Percentiles rank a stretch among this genome's conserved stretches.
These are phyloP conservation scores for Catostylus mosaicus DNA, from an alignment of 30 jellyfish, hydroid and myxozoan genomes.

Conservation along the genomic window DNA sequence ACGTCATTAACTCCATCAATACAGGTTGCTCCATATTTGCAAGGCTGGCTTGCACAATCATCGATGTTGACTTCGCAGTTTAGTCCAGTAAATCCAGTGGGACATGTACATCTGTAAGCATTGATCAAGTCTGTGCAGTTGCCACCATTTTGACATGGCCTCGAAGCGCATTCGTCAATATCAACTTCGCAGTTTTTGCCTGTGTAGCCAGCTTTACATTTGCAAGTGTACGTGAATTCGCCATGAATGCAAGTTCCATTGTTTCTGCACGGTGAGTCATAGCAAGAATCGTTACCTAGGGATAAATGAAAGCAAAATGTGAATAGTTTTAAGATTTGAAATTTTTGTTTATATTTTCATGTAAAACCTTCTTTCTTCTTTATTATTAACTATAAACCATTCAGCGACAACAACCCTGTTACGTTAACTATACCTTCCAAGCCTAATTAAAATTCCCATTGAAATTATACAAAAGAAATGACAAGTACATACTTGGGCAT, in stretches of 20 bases:
- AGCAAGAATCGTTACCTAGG: constrained; percentile 83
- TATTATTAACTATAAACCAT: too few species aligned
- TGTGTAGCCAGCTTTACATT: constrained; percentile 83
- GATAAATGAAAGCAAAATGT: not conserved
- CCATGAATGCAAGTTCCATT: constrained; percentile 86
- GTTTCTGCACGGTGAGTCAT: constrained; percentile 79
- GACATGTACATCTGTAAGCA: constrained; percentile 75
- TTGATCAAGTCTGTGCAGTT: constrained; percentile 63
- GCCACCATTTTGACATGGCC: constrained; percentile 67
- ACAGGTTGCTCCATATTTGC: constrained; percentile 79
- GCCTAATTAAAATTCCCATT: not conserved
- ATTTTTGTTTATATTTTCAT: not conserved
- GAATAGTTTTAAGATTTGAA: not conserved
- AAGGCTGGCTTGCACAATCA: constrained; percentile 85
- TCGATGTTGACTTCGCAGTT: constrained; percentile 81
- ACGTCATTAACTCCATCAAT: constrained; percentile 73
- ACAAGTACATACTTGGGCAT: constrained; percentile 85
- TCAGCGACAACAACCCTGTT: too few species aligned
- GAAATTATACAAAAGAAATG: not conserved
- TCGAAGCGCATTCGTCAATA: constrained; percentile 50
- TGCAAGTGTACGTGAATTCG: constrained; percentile 73
- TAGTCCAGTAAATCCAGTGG: constrained; percentile 80
- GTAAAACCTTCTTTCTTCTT: too few species aligned
- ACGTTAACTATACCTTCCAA: not conserved
- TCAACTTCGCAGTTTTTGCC: constrained; percentile 73